Evolutionary conservation across 2,888 invertebrate species (phyloP), one percentile per base, ranked within the genome.

Genomic region (Synanthedon formicaeformis): DNA sequence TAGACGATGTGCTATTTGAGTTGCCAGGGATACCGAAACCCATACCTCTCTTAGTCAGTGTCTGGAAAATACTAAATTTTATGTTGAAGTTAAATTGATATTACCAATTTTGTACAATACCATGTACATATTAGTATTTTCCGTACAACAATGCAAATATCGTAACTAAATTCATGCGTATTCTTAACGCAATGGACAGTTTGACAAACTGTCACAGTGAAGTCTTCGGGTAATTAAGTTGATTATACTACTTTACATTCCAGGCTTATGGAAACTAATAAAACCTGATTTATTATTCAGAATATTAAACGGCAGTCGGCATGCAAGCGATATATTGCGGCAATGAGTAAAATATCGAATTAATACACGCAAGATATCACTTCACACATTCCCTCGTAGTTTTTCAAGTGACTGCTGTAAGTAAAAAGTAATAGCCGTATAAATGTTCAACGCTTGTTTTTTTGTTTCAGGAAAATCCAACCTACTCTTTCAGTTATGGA

Each of bases 401-500:
- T 58, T 65, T 73, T 73, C 62, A 60, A 61, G 55, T 56, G 57
- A 55, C 60, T 60, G 54, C 58, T 62, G 55, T 55, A 55, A 51
- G 54, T 56, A 65, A 69, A 73, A 70, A 61, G 53, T 64, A 52
- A 65, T 66, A 48, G 63, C 54, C 60, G 58, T 54, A 50, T 65
- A 65, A 62, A 69, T 69, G 45, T 59, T 57, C 52, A 34, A 34
- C 34, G 10, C 58, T 52, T 52, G 52, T 23, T 55, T 59, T n/a
- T 70, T 63, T 53, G 61, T 85, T 81, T 18, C 79, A 90, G 90
- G 84, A 75, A 71, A 84, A 87, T 64, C 82, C 88, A 55, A 88
- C 87, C 59, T 91, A 91, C 73, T 88, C 89, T 55, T 91, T 89
- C 70, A 90, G 90, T 58, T 91, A 91, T 65, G 91, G 90, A 52